These are phyloP conservation scores for Agrochola circellaris DNA, from an alignment of 2,888 invertebrate genomes.

Conservation along the genomic window DNA sequence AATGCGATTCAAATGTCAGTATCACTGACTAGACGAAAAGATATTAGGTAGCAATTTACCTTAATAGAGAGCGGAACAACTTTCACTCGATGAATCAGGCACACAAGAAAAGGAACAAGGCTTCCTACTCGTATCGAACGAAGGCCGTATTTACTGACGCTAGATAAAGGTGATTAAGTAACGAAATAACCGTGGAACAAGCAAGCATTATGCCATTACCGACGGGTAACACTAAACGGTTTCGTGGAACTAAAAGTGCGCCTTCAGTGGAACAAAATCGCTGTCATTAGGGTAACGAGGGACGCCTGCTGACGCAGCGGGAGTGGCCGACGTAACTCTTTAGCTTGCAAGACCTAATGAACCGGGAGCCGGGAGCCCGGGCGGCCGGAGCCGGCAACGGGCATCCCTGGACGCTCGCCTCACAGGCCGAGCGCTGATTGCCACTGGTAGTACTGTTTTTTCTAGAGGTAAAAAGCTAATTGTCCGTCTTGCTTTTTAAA, in stretches of 20 bases:
- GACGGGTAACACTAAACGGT: slow-evolving; percentile 86
- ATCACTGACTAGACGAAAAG: slow-evolving; percentile 5
- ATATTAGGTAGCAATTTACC: slow-evolving; percentile 24
- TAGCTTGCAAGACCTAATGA: slow-evolving; percentile 86
- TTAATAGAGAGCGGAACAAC: slow-evolving; percentile 33
- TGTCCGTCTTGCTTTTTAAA: slow-evolving; percentile 54
- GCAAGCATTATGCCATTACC: slow-evolving; percentile 86
- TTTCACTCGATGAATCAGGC: slow-evolving; percentile 28
- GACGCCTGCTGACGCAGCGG: slow-evolving; percentile 85
- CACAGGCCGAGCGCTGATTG: slow-evolving; percentile 75
- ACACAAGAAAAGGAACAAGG: slow-evolving; percentile 28
- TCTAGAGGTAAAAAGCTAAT: slow-evolving; percentile 71
- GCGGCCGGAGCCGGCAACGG: slow-evolving; percentile 73
- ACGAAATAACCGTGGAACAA: slow-evolving; percentile 82
- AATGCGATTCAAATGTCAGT: slow-evolving; percentile 8
- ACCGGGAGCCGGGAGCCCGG: slow-evolving; percentile 75
- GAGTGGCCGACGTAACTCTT: slow-evolving; percentile 83
- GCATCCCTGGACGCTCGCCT: slow-evolving; percentile 75
- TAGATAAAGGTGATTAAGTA: slow-evolving; percentile 77
- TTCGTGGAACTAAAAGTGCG: slow-evolving; percentile 86
- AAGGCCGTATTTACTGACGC: slow-evolving; percentile 66
- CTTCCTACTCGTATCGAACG: slow-evolving; percentile 49
- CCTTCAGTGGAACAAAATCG: slow-evolving; percentile 86
- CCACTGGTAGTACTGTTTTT: slow-evolving; percentile 73
- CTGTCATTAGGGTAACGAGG: slow-evolving; percentile 90